Conservation (phyloP, 2,888 invertebrate species). For the Euplagia quadripunctaria region DNA sequence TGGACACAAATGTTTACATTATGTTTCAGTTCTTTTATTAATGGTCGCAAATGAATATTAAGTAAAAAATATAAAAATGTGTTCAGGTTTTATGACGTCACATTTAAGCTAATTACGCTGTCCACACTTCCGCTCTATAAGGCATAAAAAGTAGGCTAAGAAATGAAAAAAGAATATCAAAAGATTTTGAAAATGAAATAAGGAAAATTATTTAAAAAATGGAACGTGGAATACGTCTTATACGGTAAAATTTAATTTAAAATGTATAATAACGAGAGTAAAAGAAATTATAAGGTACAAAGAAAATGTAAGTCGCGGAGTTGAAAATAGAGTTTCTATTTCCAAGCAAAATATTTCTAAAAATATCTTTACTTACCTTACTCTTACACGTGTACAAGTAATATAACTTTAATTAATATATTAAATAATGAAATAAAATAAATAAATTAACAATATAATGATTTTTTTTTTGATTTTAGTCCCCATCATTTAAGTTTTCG, state of each 20-base stretch:
- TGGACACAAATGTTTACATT: too few species aligned
- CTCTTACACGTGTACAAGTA: too few species aligned
- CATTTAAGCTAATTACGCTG: background rate
- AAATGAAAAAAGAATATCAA: background rate
- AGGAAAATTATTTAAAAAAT: background rate
- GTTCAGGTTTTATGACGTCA: background rate
- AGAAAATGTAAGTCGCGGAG: background rate
- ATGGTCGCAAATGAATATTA: background rate
- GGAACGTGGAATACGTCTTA: background rate
- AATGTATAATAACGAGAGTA: background rate
- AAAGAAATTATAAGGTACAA: background rate
- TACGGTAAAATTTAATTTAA: background rate
- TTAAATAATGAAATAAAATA: too few species aligned
- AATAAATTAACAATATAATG: background rate
- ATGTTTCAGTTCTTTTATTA: background rate
- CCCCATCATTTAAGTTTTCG: constrained; percentile 99
- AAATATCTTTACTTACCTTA: background rate
- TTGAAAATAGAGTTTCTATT: background rate
- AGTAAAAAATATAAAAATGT: background rate
- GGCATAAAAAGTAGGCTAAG: background rate
- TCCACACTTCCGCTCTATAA: background rate
- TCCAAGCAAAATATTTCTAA: background rate
- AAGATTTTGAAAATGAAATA: background rate
- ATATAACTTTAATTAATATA: too few species aligned
- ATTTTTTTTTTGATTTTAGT: constrained; percentile 88